Evolutionary conservation across 92 coral and sea anemone genomes (phyloP).

Genomic region (Nematostella vectensis): DNA sequence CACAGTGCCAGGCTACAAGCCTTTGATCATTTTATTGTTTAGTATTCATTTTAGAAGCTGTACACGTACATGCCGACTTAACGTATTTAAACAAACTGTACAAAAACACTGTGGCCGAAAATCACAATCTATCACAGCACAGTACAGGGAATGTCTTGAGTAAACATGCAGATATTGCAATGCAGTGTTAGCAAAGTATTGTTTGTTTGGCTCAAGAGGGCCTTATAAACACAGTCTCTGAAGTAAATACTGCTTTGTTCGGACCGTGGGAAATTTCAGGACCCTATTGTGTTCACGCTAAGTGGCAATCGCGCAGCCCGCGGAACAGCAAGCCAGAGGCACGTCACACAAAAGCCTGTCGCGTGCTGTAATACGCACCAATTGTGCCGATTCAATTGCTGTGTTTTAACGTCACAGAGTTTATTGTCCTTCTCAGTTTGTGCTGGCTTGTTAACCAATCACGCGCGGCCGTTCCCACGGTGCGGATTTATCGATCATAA

Average conservation of each 20-base stretch:
- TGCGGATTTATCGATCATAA: constrained; percentile 38
- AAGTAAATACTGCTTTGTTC: constrained; percentile 13
- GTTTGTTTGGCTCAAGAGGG: constrained; percentile 2
- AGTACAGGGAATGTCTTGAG: not conserved
- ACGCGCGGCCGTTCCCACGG: constrained; percentile 75
- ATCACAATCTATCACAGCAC: no score
- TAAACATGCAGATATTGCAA: not conserved
- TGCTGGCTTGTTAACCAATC: constrained; percentile 37
- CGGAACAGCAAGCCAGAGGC: constrained; percentile 30
- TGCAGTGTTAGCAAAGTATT: not conserved
- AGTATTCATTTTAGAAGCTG: no score
- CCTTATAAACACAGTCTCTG: constrained; percentile 1
- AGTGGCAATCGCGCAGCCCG: constrained; percentile 24
- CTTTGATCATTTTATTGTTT: no score
- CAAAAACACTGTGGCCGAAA: no score
- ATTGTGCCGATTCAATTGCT: constrained; percentile 34
- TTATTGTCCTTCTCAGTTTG: constrained; percentile 43
- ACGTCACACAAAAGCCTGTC: constrained; percentile 52
- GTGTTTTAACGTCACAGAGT: constrained; percentile 41
- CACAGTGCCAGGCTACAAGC: no score
- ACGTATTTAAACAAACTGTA: no score
- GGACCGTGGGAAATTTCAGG: constrained; percentile 77
- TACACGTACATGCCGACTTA: no score
- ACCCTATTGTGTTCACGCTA: constrained; percentile 40
- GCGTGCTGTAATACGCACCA: constrained; percentile 60